Evolutionary conservation across 2,113 vertebrate genomes (phyloP).

Genomic region (Apodemus sylvaticus): DNA sequence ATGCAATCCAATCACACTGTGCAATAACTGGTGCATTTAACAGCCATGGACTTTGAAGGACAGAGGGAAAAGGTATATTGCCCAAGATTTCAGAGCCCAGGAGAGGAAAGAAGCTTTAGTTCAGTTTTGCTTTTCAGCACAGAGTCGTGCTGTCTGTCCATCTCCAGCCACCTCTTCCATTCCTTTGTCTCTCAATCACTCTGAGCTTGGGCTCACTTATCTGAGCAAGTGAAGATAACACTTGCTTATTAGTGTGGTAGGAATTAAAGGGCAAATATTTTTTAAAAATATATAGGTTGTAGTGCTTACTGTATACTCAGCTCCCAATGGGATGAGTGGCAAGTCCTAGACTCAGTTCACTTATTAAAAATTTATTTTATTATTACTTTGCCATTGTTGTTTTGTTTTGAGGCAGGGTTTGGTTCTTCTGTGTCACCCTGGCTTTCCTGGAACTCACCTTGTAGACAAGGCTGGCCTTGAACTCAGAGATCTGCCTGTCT

Average conservation of each 20-base stretch:
- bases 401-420: background rate
- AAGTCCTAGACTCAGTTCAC: background rate
- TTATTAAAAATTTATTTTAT: background rate
- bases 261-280: background rate
- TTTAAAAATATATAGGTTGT: no score
- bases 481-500: background rate
- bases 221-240: background rate
- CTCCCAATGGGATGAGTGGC: background rate
- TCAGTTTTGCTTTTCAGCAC: background rate
- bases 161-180: background rate
- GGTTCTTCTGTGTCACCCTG: background rate
- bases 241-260: background rate
- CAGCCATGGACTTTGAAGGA: background rate
- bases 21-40: background rate
- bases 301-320: background rate
- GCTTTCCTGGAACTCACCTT: background rate
- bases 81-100: background rate
- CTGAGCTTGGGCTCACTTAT: background rate
- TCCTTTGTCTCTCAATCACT: background rate
- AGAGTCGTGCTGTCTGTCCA: background rate
- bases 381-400: background rate
- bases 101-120: no score
- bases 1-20: background rate
- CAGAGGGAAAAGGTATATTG: background rate
- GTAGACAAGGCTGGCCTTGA: background rate